phyloP scores from a whole-genome alignment of 2,797 vertebrate species.

The Rhodeus uyekii region DNA sequence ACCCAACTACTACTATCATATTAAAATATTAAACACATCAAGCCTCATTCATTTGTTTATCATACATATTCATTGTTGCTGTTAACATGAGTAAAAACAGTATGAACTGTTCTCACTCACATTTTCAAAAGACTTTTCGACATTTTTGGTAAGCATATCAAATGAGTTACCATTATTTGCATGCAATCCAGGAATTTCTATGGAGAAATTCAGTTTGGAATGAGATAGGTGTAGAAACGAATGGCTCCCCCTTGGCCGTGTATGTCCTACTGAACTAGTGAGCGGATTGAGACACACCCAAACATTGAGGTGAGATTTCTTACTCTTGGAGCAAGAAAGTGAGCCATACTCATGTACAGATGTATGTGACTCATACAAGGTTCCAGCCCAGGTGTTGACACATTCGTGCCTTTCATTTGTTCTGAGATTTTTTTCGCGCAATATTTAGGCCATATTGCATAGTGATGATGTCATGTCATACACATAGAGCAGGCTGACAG shows the following conservation, averaged over 20 bases:
- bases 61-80: too few relatives aligned
- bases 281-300: not conserved
- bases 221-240: not conserved
- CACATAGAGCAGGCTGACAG: not conserved
- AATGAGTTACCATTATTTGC: not conserved
- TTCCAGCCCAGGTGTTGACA: not conserved
- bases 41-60: not conserved
- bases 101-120: not conserved
- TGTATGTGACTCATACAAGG: conserved; percentile 9
- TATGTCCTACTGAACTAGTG: not conserved
- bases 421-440: not conserved
- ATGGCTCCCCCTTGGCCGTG: not conserved
- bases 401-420: not conserved
- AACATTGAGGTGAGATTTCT: not conserved
- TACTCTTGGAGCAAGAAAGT: not conserved
- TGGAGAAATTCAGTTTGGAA: not conserved
- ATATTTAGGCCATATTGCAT: not conserved
- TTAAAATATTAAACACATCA: not conserved
- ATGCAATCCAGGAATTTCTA: not conserved
- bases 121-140: not conserved
- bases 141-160: not conserved
- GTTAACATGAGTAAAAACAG: not conserved
- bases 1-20: too few relatives aligned
- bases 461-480: conserved; percentile 15
- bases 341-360: not conserved